Conservation (phyloP, 2,797 vertebrate genomes). For the Spatula clypeata region DNA sequence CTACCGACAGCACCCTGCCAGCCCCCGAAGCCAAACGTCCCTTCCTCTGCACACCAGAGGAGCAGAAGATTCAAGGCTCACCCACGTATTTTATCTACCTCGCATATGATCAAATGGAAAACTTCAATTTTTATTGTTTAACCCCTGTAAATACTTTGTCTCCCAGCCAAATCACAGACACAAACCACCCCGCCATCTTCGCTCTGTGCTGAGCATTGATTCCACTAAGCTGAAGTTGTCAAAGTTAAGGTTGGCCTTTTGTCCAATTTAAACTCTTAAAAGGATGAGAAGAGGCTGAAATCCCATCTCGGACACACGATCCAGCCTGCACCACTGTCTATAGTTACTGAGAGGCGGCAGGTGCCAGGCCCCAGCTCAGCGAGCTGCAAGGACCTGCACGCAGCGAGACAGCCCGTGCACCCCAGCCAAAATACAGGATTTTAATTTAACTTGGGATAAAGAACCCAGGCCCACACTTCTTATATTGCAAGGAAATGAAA, state of each 20-base stretch:
- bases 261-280: conserved; percentile 25
- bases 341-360: neutral
- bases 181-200: neutral
- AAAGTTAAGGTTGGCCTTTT: conserved; percentile 29
- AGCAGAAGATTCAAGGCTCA: neutral
- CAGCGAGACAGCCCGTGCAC: rapidly evolving
- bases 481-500: neutral
- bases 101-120: neutral
- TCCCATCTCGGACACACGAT: conserved; percentile 12
- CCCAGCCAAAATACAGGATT: neutral
- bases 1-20: neutral
- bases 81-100: conserved; percentile 2
- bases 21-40: neutral
- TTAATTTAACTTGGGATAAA: neutral
- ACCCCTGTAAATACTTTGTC: neutral
- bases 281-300: conserved; percentile 22
- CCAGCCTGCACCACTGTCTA: neutral
- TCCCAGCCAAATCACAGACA: neutral
- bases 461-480: neutral
- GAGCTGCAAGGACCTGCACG: rapidly evolving
- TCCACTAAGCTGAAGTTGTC: neutral
- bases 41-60: neutral
- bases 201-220: neutral
- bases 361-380: neutral
- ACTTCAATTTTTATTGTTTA: neutral